Percentiles rank a stretch among this genome's conserved stretches.
Evolutionary conservation across 2,797 vertebrate genomes (phyloP).

Genomic region (Acanthiza pusilla): DNA sequence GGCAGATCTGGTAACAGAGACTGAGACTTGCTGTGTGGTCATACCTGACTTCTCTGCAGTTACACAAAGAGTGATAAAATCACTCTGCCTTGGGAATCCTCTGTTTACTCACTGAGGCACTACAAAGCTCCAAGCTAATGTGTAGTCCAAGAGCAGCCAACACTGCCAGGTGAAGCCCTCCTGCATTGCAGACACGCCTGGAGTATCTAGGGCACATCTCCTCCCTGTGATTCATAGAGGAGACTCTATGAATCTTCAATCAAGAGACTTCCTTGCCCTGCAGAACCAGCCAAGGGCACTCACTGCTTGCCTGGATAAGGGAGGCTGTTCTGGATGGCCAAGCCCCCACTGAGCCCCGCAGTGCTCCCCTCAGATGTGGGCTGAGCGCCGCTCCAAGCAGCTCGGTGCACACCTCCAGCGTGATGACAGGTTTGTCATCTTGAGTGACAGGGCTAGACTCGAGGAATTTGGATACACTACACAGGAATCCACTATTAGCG

Average conservation of each 20-base stretch:
- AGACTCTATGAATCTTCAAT: too few species aligned
- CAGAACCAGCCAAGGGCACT: background rate
- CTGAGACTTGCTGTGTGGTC: background rate
- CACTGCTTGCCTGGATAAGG: background rate
- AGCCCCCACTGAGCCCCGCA: fast-evolving
- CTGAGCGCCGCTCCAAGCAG: background rate
- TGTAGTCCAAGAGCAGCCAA: background rate
- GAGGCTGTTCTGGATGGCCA: background rate
- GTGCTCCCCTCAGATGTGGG: background rate
- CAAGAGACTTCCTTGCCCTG: background rate
- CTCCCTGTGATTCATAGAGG: background rate
- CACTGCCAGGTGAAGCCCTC: background rate
- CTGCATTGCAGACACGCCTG: background rate
- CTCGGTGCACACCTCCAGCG: fast-evolving
- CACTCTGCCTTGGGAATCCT: background rate
- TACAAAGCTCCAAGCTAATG: background rate
- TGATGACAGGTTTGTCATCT: background rate
- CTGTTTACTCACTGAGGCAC: background rate
- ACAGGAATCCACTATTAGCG: background rate
- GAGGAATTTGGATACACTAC: background rate
- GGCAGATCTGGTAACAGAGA: background rate
- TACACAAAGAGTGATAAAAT: background rate
- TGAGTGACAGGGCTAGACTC: background rate
- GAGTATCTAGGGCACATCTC: background rate
- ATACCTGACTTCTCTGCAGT: background rate